These are phyloP conservation scores for Lepidurus apus DNA, from an alignment of 1,140 invertebrate genomes.

Conservation along the genomic window DNA sequence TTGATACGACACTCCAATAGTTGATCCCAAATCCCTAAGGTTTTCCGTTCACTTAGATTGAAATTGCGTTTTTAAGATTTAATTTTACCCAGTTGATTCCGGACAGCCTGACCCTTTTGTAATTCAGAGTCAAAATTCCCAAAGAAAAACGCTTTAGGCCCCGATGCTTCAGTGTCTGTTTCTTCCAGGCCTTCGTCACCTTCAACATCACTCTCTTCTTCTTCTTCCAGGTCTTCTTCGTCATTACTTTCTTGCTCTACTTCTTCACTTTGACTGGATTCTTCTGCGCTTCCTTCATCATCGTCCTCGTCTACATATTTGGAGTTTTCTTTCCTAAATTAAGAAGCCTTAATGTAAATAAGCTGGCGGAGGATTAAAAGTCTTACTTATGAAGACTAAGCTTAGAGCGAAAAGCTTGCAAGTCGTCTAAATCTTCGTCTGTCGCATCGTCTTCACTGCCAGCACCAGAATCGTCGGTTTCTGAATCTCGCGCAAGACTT, in stretches of 20 bases:
- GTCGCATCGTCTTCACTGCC: slow-evolving; percentile 33
- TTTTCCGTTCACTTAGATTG: slow-evolving; percentile 32
- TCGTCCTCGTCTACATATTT: slow-evolving; percentile 39
- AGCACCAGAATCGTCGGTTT: slow-evolving; percentile 35
- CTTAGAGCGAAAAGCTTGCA: slow-evolving; percentile 32
- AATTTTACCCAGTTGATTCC: slow-evolving; percentile 29
- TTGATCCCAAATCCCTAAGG: slow-evolving; percentile 65
- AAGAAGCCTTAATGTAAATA: neutral
- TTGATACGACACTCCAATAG: slow-evolving; percentile 76
- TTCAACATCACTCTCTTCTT: slow-evolving; percentile 39
- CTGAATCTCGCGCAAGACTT: slow-evolving; percentile 32
- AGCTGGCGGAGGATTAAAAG: neutral
- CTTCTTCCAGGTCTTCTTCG: slow-evolving; percentile 30
- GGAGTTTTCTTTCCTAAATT: slow-evolving; percentile 54
- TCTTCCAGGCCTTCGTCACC: slow-evolving; percentile 36
- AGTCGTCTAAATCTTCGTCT: slow-evolving; percentile 28
- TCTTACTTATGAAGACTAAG: slow-evolving; percentile 30
- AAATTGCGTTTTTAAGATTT: slow-evolving; percentile 29
- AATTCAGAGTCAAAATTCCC: slow-evolving; percentile 22
- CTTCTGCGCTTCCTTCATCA: slow-evolving; percentile 34
- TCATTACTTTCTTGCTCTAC: slow-evolving; percentile 36
- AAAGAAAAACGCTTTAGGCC: slow-evolving; percentile 9
- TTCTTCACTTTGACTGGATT: slow-evolving; percentile 40
- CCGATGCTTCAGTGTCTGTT: slow-evolving; percentile 28
- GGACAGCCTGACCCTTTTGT: slow-evolving; percentile 38